phyloP scores from a whole-genome alignment of 2,113 vertebrate genomes.

The Oreochromis aureus region DNA sequence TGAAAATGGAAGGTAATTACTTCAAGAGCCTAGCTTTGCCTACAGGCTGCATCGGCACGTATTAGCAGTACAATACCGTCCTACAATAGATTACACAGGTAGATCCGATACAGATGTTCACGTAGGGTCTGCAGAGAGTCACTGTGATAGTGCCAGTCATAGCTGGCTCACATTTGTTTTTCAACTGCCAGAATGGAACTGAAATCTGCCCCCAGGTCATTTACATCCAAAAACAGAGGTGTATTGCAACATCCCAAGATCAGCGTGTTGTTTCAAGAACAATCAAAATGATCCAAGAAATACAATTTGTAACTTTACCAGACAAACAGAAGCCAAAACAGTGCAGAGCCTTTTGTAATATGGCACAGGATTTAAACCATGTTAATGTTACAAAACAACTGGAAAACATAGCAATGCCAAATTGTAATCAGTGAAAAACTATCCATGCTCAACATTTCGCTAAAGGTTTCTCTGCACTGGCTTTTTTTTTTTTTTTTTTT shows the following conservation, averaged over 20 bases:
- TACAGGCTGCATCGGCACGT: neutral
- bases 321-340: neutral
- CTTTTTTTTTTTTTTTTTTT: neutral
- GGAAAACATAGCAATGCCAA: neutral
- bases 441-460: neutral
- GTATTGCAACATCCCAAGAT: neutral
- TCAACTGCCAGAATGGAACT: neutral
- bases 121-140: neutral
- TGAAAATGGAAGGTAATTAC: neutral
- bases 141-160: neutral
- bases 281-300: neutral
- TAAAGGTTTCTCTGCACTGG: neutral
- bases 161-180: neutral
- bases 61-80: neutral
- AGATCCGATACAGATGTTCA: neutral
- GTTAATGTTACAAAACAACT: neutral
- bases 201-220: neutral
- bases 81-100: neutral
- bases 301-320: neutral
- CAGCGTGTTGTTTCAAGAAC: neutral
- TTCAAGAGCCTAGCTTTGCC: neutral
- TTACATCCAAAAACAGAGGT: neutral
- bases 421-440: neutral
- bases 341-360: neutral
- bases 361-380: neutral